These are phyloP conservation scores for Doryteuthis pealeii DNA, from an alignment of 1,140 invertebrate genomes.

Conservation along the genomic window DNA sequence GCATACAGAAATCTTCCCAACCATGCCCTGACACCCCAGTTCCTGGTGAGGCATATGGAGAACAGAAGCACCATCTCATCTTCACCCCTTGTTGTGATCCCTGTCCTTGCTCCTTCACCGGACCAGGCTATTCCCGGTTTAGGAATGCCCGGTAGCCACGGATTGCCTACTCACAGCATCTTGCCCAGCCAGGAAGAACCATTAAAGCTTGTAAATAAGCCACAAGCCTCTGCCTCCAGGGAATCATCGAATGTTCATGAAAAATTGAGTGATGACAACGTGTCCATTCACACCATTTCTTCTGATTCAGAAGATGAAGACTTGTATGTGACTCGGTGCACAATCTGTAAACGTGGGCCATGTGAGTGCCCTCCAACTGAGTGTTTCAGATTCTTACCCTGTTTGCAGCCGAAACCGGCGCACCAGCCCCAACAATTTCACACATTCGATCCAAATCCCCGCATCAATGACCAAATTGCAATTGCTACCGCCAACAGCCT, in stretches of 20 bases:
- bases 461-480: neutral
- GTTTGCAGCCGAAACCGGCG: neutral
- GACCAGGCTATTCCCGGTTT: neutral
- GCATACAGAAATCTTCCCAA: neutral
- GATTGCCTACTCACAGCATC: neutral
- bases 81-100: neutral
- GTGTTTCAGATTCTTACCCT: neutral
- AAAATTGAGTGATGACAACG: neutral
- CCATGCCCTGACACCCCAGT: neutral
- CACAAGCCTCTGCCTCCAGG: neutral
- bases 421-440: neutral
- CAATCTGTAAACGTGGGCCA: neutral
- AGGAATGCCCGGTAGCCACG: neutral
- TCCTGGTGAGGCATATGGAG: neutral
- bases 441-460: neutral
- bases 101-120: neutral
- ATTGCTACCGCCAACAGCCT: neutral
- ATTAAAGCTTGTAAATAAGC: neutral
- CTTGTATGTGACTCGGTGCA: neutral
- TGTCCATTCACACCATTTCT: slow-evolving; percentile 8
- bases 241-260: neutral
- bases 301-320: slow-evolving; percentile 3
- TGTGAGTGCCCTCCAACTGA: neutral
- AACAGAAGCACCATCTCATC: neutral
- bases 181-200: neutral